Percentiles rank a stretch among this genome's conserved stretches.
Conservation (phyloP, 2,888 invertebrate genomes). For the Platypus cylindrus region DNA sequence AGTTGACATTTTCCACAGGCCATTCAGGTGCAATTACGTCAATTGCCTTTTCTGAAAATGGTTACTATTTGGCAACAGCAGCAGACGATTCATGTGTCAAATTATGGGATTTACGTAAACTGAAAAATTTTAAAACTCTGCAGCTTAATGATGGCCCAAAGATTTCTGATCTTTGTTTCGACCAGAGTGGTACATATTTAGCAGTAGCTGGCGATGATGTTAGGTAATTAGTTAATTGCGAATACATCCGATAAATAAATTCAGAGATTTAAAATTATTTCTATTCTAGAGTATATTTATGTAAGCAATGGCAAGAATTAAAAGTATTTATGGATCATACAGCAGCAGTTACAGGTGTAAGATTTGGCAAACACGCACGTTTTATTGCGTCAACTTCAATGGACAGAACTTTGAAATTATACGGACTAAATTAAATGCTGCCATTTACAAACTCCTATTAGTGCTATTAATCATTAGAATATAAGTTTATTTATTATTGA, state of each 20-base stretch:
- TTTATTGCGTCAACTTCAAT: slow-evolving; percentile 93
- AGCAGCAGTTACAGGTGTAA: slow-evolving; percentile 90
- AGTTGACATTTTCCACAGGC: slow-evolving; percentile 43
- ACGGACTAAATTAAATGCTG: slow-evolving; percentile 69
- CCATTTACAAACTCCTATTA: no score
- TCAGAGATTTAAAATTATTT: no score
- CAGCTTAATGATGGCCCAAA: slow-evolving; percentile 86
- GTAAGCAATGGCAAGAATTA: slow-evolving; percentile 95
- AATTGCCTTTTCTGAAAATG: slow-evolving; percentile 98
- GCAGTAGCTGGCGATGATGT: slow-evolving; percentile 95
- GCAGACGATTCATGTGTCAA: slow-evolving; percentile 96
- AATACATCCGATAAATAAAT: no score
- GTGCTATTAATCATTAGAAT: no score
- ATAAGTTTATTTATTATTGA: no score
- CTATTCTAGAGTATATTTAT: slow-evolving; percentile 69
- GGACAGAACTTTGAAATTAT: slow-evolving; percentile 94
- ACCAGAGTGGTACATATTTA: slow-evolving; percentile 95
- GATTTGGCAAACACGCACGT: slow-evolving; percentile 91
- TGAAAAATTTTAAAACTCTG: slow-evolving; percentile 97
- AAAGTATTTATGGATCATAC: slow-evolving; percentile 91
- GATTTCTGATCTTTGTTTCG: slow-evolving; percentile 88
- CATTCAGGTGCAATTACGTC: slow-evolving; percentile 93
- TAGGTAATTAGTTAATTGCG: no score
- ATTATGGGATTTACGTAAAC: slow-evolving; percentile 96
- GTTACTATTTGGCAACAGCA: slow-evolving; percentile 96